A percentile compares a stretch with the other conserved stretches of the same genome.
These are phyloP conservation scores for Myodes glareolus DNA, from an alignment of 2,113 vertebrate genomes.

Conservation along the genomic window DNA sequence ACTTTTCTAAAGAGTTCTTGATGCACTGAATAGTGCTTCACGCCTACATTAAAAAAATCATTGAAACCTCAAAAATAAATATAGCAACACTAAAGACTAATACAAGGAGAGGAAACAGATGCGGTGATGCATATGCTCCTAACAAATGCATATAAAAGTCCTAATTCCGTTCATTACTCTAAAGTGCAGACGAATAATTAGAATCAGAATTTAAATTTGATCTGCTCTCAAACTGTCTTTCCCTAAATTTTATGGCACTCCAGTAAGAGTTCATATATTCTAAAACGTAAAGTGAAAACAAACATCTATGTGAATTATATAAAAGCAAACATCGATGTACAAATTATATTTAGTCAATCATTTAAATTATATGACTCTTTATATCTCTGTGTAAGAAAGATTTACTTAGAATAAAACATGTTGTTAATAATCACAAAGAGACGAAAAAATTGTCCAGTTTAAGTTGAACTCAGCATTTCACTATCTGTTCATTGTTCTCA, in stretches of 20 bases:
- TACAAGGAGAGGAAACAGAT: constrained; percentile 69
- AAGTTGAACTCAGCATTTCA: not conserved
- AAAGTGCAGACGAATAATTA: constrained; percentile 58
- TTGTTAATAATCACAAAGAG: not conserved
- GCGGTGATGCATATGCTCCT: constrained; percentile 50
- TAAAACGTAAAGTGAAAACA: not conserved
- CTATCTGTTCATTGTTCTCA: not conserved
- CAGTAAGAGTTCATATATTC: not conserved
- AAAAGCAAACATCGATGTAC: not conserved
- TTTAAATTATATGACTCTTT: not conserved
- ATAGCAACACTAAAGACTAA: constrained; percentile 53
- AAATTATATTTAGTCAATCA: not conserved
- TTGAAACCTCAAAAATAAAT: constrained; percentile 75
- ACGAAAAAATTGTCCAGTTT: not conserved
- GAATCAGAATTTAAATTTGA: constrained; percentile 35
- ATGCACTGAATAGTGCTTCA: constrained; percentile 65
- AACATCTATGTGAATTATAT: not conserved
- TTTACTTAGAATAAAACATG: not conserved
- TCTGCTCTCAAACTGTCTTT: not conserved
- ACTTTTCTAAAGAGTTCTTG: constrained; percentile 76
- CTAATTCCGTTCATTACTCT: constrained; percentile 59
- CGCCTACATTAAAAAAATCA: constrained; percentile 64
- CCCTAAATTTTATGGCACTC: not conserved
- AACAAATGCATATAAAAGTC: constrained; percentile 13
- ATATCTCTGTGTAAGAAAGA: not conserved